Base-by-base conservation (phyloP, 2,888 invertebrate species). In the Pteria penguin region DNA sequence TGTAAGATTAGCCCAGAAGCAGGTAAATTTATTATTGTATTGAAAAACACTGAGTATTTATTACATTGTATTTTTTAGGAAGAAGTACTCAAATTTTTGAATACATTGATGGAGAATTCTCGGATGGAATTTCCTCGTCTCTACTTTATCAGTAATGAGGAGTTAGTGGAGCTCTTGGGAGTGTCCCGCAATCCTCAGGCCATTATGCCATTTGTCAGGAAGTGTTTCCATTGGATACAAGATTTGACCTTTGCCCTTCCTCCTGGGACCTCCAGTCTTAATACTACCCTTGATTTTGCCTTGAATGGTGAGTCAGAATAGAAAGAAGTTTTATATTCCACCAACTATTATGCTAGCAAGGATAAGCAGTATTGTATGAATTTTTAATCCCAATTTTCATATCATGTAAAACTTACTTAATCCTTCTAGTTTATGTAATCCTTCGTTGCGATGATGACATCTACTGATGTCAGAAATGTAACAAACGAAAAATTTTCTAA, bases 111-210 rank as follows among this genome's bases (percentile, higher is more conserved):
- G 75, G 90, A 90, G 52, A 81, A 78, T 5, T 82, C 86, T 22
- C 77, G 91, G 29, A 80, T 77, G 27, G 86, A 87, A 75, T 91
- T 91, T 73, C 89, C 90, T 0, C 84, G 91, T 4, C 88, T 91
- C 24, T 91, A 90, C 80, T 91, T 91, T 83, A 87, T 91, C 78
- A 90, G 90, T 62, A 85, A 91, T 72, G 81, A 84, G 32, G 91
- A 91, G 65, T 80, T 91, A 29, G 87, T 90, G 1, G 88, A 89
- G 58, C 79, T 91, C 72, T 79, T 91, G 61, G 87, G 89, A 31
- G 82, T 90, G 71, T 88, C 90, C 8, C 84, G 91, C 26, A 90
- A 90, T 80, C 90, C 91, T 1, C 87, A 86, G 61, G 87, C 85
- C 2, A 83, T 91, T 2, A 76, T 88, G 61, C 89, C 90, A 2